phyloP scores from a whole-genome alignment of 37 sponge, comb jelly and placozoan genomes.

The Spongilla lacustris region DNA sequence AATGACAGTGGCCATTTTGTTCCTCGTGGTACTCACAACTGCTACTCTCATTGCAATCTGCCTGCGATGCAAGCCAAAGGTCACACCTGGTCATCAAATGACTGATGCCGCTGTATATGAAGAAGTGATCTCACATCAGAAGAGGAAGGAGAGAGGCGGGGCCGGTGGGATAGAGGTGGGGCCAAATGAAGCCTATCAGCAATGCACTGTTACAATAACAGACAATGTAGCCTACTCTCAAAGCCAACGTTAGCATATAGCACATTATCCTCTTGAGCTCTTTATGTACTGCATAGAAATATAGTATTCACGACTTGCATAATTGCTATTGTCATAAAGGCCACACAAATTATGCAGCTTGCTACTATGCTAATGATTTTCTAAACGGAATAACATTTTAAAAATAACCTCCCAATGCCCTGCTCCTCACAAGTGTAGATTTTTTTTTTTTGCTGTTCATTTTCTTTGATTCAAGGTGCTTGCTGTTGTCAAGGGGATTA shows the following conservation, averaged over 20 bases:
- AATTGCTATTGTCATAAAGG: too few relatives aligned
- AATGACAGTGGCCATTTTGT: background rate
- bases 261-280: too few relatives aligned
- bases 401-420: too few relatives aligned
- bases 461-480: too few relatives aligned
- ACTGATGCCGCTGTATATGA: background rate
- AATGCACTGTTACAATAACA: background rate
- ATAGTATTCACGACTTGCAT: too few relatives aligned
- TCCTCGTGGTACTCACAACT: background rate
- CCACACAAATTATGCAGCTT: too few relatives aligned
- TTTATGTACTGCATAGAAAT: too few relatives aligned
- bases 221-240: background rate
- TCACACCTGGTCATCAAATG: background rate
- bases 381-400: too few relatives aligned
- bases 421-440: too few relatives aligned
- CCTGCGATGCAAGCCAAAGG: background rate
- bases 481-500: too few relatives aligned
- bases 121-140: background rate
- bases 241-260: background rate
- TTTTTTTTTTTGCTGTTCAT: too few relatives aligned
- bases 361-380: too few relatives aligned
- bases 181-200: background rate
- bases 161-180: background rate
- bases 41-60: background rate
- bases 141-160: background rate